Base-by-base conservation (phyloP, 2,113 vertebrate species). In the Gallinago media region DNA sequence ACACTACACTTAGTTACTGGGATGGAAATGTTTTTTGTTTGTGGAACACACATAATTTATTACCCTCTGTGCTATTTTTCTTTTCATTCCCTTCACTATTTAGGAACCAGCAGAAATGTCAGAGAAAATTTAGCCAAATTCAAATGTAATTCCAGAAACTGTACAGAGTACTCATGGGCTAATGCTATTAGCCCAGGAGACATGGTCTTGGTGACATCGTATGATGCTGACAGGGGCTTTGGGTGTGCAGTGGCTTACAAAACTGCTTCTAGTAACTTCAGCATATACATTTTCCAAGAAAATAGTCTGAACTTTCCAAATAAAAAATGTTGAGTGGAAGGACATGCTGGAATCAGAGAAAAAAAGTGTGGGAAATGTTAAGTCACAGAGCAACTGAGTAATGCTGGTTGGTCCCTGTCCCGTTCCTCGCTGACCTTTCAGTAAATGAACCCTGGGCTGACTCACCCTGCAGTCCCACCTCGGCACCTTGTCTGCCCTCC, bases 321-420 rank as follows among this genome's bases (percentile, higher is more conserved):
- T 96, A 84, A 95, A 94, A 88, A 63, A 55, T 50, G 59, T 29
- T 52, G 55, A 84, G 68, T 94, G 73, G 76, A 97, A 96, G 86
- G 79, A 91, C 29, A 6, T 67, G 68, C 42, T 86, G 46, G 75
- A 93, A 92, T 32, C 0, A 0, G 50, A 94, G 79, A 46, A 42
- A 94, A 40, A 85, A 83, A 68, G 59, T 92, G 94, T 94, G 92
- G 95, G 93, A 96, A 96, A 96, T 65, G 68, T 95, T 91, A 96
- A 92, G 76, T 95, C 91, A 95, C 83, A 91, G 91, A 96, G 86
- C 68, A 91, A 25, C 40, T 97, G 96, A 95, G 91, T 97, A 95
- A 96, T 95, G 83, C 32, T 85, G 65, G 86, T 75, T 96, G 83
- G 83, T 91, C 83, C 61, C 65, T 72, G 80, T 92, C 83, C 93